Percentiles rank a stretch among this genome's conserved stretches.
These are phyloP conservation scores for Anguilla anguilla DNA, from an alignment of 2,797 vertebrate genomes.

Conservation along the genomic window DNA sequence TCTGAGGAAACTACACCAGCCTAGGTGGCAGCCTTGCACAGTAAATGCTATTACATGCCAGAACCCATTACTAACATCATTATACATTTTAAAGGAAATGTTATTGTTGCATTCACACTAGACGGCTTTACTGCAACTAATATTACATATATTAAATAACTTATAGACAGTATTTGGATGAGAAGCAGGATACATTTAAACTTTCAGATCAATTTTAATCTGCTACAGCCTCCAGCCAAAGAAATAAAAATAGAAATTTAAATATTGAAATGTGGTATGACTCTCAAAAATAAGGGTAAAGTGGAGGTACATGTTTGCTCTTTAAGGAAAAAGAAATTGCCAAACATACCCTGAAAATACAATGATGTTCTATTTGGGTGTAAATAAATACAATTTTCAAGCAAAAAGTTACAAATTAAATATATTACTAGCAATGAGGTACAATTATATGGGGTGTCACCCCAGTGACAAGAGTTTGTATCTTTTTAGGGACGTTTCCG, in stretches of 20 bases:
- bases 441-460: no score
- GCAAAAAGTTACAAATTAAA: no score
- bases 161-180: background rate
- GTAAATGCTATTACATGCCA: background rate
- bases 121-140: background rate
- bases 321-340: no score
- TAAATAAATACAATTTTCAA: no score
- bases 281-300: no score
- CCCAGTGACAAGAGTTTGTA: no score
- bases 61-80: background rate
- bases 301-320: no score
- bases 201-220: background rate
- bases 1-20: background rate
- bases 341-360: no score
- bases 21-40: slow-evolving; percentile 40
- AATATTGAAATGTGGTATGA: background rate
- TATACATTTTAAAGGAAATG: background rate
- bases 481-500: no score
- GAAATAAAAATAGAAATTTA: background rate
- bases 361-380: no score
- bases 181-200: background rate
- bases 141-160: background rate
- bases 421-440: no score
- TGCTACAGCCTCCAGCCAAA: background rate
- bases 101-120: background rate